Conservation (phyloP, 2,797 vertebrate species). For the Urocyon cinereoargenteus region DNA sequence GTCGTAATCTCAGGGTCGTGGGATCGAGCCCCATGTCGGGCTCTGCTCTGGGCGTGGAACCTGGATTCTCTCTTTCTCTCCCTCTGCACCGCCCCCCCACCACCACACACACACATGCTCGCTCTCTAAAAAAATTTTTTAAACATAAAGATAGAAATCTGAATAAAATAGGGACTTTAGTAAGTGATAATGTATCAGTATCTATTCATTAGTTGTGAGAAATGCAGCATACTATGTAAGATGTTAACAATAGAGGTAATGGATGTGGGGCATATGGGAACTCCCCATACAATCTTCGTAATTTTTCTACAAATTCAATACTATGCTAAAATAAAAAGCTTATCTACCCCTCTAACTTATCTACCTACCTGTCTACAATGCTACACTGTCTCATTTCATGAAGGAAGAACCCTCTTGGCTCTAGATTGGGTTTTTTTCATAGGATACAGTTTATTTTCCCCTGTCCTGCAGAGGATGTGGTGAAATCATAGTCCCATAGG, state of each 20-base stretch:
- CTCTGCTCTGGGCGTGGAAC: background rate
- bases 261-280: background rate
- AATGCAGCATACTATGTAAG: background rate
- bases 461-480: background rate
- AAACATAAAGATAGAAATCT: background rate
- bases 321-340: background rate
- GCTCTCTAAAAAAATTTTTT: background rate
- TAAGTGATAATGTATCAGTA: background rate
- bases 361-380: background rate
- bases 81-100: background rate
- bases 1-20: background rate
- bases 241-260: background rate
- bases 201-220: background rate
- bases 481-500: background rate
- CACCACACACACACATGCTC: background rate
- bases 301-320: background rate
- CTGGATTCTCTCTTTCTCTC: background rate
- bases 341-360: background rate
- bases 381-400: background rate
- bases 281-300: background rate
- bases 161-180: background rate
- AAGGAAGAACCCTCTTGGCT: background rate
- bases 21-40: background rate
- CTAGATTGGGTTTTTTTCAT: background rate
- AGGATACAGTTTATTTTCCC: background rate